A percentile compares a stretch with the other conserved stretches of the same genome.
These are phyloP conservation scores for Eledona agricola DNA, from an alignment of 2,888 invertebrate genomes.

Conservation along the genomic window DNA sequence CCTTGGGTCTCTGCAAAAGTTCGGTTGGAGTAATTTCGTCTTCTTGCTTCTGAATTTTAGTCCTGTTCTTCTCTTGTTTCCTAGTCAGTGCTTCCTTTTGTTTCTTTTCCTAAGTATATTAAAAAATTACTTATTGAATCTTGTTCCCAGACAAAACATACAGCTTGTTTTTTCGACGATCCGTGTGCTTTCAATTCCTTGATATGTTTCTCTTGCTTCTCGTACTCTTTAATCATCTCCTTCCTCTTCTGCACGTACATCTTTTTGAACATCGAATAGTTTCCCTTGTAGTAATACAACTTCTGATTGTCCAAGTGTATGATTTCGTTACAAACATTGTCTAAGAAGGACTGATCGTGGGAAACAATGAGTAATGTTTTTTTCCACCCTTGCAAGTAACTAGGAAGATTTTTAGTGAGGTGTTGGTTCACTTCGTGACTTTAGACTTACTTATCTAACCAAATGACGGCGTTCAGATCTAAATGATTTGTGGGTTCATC, in stretches of 20 bases:
- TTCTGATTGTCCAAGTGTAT: slow-evolving; percentile 96
- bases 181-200: slow-evolving; percentile 95
- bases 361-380: slow-evolving; percentile 98
- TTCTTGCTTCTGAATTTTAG: slow-evolving; percentile 81
- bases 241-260: slow-evolving; percentile 96
- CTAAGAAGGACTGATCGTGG: slow-evolving; percentile 99
- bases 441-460: slow-evolving; percentile 97
- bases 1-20: slow-evolving; percentile 88
- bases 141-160: slow-evolving; percentile 57
- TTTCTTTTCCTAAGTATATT: slow-evolving; percentile 76
- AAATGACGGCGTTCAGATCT: slow-evolving; percentile 99
- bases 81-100: slow-evolving; percentile 90
- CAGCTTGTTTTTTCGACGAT: slow-evolving; percentile 93
- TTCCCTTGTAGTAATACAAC: slow-evolving; percentile 96
- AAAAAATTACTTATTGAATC: too few relatives aligned
- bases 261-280: slow-evolving; percentile 98
- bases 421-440: too few relatives aligned
- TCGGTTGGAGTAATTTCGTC: slow-evolving; percentile 83
- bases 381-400: slow-evolving; percentile 97
- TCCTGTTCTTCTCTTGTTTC: slow-evolving; percentile 91
- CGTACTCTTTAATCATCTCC: slow-evolving; percentile 96
- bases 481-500: slow-evolving; percentile 99
- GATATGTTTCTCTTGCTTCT: slow-evolving; percentile 97
- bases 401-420: slow-evolving; percentile 61
- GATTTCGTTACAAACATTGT: slow-evolving; percentile 99